These are phyloP conservation scores for Acleris emargana DNA, from an alignment of 2,888 invertebrate species.

Conservation along the genomic window DNA sequence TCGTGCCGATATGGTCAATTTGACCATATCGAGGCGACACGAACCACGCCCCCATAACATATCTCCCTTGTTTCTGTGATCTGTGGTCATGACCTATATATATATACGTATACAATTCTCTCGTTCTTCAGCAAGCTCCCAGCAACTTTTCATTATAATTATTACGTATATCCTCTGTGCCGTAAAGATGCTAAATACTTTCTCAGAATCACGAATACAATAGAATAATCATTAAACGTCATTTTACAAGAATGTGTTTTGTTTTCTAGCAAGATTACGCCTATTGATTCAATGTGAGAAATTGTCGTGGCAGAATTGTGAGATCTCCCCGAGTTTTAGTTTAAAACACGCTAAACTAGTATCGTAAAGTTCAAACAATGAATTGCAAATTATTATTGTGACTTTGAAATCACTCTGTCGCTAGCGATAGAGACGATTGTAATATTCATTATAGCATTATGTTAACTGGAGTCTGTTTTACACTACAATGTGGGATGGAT, in stretches of 20 bases:
- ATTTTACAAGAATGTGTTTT: not conserved
- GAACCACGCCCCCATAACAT: too few relatives aligned
- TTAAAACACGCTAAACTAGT: not conserved
- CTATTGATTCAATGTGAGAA: slow-evolving; percentile 2
- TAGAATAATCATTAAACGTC: not conserved
- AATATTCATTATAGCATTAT: too few relatives aligned
- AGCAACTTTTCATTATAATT: too few relatives aligned
- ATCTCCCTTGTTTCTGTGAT: too few relatives aligned
- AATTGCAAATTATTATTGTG: not conserved
- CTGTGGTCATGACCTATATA: too few relatives aligned
- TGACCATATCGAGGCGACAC: too few relatives aligned
- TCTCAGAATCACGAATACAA: not conserved
- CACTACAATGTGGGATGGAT: too few relatives aligned
- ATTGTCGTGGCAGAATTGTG: not conserved
- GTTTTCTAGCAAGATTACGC: not conserved
- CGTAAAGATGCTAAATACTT: not conserved
- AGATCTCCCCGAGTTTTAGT: not conserved
- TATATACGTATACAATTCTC: too few relatives aligned
- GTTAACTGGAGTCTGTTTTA: too few relatives aligned
- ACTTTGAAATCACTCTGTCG: not conserved
- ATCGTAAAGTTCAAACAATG: slow-evolving; percentile 3
- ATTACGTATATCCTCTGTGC: not conserved
- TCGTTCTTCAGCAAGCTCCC: too few relatives aligned
- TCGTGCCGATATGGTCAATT: too few relatives aligned
- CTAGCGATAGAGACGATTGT: too few relatives aligned